Evolutionary conservation across 2,888 invertebrate species (phyloP), one percentile per base, ranked within the genome.

Genomic region (Andricus curvator): DNA sequence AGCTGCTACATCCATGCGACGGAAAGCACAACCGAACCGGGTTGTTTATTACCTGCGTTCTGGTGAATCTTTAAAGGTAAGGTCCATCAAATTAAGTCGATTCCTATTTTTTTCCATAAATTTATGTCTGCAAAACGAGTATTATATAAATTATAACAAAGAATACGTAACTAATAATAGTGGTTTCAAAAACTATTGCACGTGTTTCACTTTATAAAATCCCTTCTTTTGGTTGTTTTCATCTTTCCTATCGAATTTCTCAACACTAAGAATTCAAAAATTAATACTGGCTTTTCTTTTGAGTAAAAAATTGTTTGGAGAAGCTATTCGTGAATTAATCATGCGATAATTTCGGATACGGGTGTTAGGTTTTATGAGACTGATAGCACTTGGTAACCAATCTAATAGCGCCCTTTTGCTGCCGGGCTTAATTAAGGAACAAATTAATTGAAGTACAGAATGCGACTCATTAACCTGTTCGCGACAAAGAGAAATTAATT

Each of bases 401-500:
- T 37, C 17, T n/a, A n/a, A 4, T 37, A 11, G n/a, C n/a, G 13
- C 66, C 37, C 29, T 67, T 67, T 33, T 62, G 68, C 29, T 48
- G 11, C 68, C 13, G 51, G 77, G 51, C 77, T 78, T 56, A 78
- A 76, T 76, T 51, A 78, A 80, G n/a, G n/a, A 77, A 48, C 68
- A 77, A 66, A 74, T 66, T 80, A 76, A 74, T 80, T 51, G 37
- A 66, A 76, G 60, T 62, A 65, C 62, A 79, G 37, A 25, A 65
- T 64, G 56, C 62, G 51, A 51, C 48, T 51, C 51, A 76, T 76
- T 66, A 74, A 66, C 64, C 20, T 9, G 44, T 62, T 44, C 70
- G 67, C 22, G 48, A 80, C 44, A 78, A 82, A 78, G 20, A 41
- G 77, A 29, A 83, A 81, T 81, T 79, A 79, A 79, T 25, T 29